Evolutionary conservation across 2,113 vertebrate genomes (phyloP).

Genomic region (Cygnus atratus): DNA sequence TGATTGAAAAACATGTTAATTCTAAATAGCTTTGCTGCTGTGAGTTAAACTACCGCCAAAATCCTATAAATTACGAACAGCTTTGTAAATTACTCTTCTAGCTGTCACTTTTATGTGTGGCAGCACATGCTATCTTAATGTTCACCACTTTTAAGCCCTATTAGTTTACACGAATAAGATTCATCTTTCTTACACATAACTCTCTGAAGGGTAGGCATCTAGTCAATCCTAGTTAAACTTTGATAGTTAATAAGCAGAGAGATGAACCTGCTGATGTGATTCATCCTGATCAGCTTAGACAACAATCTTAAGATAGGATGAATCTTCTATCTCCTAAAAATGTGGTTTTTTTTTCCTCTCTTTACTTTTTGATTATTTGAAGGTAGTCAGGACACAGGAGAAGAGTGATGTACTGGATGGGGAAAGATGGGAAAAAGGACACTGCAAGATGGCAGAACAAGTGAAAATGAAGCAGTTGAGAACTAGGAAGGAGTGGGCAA

Average conservation of each 20-base stretch:
- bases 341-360: not conserved
- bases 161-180: not conserved
- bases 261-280: not conserved
- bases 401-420: not conserved
- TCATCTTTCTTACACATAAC: not conserved
- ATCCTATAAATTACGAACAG: not conserved
- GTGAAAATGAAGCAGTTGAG: not conserved
- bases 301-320: not conserved
- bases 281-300: not conserved
- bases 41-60: conserved; percentile 9
- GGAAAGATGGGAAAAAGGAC: not conserved
- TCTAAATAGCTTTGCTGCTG: not conserved
- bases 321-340: not conserved
- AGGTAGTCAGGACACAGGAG: not conserved
- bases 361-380: not conserved
- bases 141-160: not conserved
- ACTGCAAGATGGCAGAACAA: not conserved
- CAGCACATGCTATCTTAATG: not conserved
- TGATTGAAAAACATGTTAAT: conserved; percentile 1
- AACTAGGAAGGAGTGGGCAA: not conserved
- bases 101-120: not conserved
- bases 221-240: not conserved
- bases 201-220: not conserved
- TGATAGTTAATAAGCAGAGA: not conserved
- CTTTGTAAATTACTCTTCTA: not conserved